Evolutionary conservation across 2,888 invertebrate species (phyloP), one percentile per base, ranked within the genome.

Genomic region (Caenorhabditis drosophilae): DNA sequence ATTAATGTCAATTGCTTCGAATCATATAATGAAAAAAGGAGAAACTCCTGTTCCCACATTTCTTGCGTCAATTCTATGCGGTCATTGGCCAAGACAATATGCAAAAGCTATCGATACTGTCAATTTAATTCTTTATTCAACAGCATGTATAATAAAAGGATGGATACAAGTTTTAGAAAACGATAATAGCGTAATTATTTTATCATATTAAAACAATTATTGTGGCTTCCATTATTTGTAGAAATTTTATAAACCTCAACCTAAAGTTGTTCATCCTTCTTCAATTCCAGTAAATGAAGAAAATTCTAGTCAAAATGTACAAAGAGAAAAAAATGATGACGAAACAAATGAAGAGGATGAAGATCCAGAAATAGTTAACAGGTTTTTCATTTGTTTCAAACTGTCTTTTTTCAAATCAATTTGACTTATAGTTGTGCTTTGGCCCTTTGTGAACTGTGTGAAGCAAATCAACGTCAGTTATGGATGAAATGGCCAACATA

Each of bases 401-500:
- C n/a, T n/a, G n/a, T n/a, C n/a, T n/a, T n/a, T n/a, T n/a, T n/a
- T n/a, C n/a, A n/a, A n/a, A n/a, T n/a, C n/a, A n/a, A n/a, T n/a
- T n/a, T n/a, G n/a, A n/a, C n/a, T n/a, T n/a, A n/a, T 36, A 15
- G 61, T 4, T 73, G 75, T 49, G 70, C 70, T 0, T 12, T 45
- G 15, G 73, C 69, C n/a, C 27, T 73, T 2, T 38, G 35, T 4
- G 47, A 57, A 3, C 57, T 75, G 12, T 73, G 73, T 41, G 59
- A 62, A 9, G 31, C 49, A 15, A 61, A 64, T 18, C 73, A 75
- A 44, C 26, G 66, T 9, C 64, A 67, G 7, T 53, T 77, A 15
- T 77, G 77, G 77, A 42, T 73, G 22, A 67, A 68, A n/a, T 72
- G 71, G 54, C 74, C 74, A 26, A 56, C 54, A 34, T 35, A 73